Base-by-base conservation (phyloP, 2,113 vertebrate genomes). In the Larimichthys crocea region DNA sequence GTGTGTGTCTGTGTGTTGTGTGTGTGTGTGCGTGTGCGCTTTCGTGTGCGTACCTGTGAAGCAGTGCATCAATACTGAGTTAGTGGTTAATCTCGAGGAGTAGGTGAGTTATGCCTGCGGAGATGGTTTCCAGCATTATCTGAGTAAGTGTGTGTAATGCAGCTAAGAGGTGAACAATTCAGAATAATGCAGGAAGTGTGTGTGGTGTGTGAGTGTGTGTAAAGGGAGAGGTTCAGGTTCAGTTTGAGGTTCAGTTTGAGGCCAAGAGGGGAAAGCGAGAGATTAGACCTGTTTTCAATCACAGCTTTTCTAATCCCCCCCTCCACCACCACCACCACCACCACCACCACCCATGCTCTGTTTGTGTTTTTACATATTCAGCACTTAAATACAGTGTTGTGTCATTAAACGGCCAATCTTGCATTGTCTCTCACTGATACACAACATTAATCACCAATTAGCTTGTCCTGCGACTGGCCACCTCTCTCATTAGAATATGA, bases 381-480 rank as follows among this genome's bases (percentile, higher is more conserved):
- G 95, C 96, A 98, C 96, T 97, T 97, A 96, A 95, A 96, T 94
- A 95, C 95, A 93, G 94, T 89, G 88, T 93, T 97, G 93, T 98
- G 96, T 96, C 97, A 98, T 99, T 98, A 98, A 96, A 96, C 89
- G 95, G 92, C 95, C 94, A 96, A 96, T 97, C 97, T 97, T 96
- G 96, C 86, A 93, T 96, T 96, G 95, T 97, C 96, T 97, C 95
- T 97, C 96, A 96, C 95, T 96, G 97, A 97, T 97, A 97, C 97
- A 98, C 97, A 97, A 98, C 97, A 99, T 99, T 99, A 99, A 97
- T 97, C 97, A 97, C 95, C 97, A 98, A 97, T 98, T 98, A 99
- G 96, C 96, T 96, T 96, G 95, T 96, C 96, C 97, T 96, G 96
- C 96, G 96, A 96, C n/a, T 95, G 96, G 96, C 97, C 96, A 97